Evolutionary conservation across 2,113 vertebrate genomes (phyloP), one percentile per base, ranked within the genome.

Genomic region (Zootoca vivipara): DNA sequence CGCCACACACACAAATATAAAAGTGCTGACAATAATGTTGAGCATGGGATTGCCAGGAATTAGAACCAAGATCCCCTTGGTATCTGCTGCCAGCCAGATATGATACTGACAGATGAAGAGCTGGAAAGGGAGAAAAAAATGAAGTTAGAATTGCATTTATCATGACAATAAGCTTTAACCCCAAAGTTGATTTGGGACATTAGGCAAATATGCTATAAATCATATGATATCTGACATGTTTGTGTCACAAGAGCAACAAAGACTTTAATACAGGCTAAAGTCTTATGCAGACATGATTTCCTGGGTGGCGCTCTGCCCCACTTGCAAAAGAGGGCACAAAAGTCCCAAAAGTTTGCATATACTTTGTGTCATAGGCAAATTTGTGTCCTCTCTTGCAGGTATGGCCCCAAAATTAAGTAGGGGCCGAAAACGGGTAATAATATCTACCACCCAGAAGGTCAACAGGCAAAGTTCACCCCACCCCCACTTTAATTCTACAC

Each of bases 51-150:
- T 98, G 90, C 98, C 98, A 18, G 99, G 99, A 90, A 99, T 97
- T n/a, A 99, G 98, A 24, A 99, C 98, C 94, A 99, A 94, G 94
- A 99, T 97, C 2, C 98, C 99, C 90, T 98, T 98, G 33, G 99
- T 99, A 96, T 99, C 99, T 1, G 98, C 99, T 0, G 99, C 98
- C 93, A 99, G 97, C 99, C 99, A 99, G 88, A 99, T 99, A 93
- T 99, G 99, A 92, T 99, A 99, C 65, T 99, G 99, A 93, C 99
- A 99, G 85, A 99, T 99, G 93, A 99, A 99, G 24, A 99, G 98
- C 99, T 99, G 88, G 86, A 92, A 95, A 91, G 70, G 65, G 81
- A 77, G 89, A 26, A 40, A 91, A 91, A 79, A 58, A 77, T 70
- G 87, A n/a, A 92, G 90, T 90, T 58, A 82, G 79, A 40, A 33